Evolutionary conservation across 2,888 invertebrate genomes (phyloP).

Genomic region (Syrphus vitripennis): DNA sequence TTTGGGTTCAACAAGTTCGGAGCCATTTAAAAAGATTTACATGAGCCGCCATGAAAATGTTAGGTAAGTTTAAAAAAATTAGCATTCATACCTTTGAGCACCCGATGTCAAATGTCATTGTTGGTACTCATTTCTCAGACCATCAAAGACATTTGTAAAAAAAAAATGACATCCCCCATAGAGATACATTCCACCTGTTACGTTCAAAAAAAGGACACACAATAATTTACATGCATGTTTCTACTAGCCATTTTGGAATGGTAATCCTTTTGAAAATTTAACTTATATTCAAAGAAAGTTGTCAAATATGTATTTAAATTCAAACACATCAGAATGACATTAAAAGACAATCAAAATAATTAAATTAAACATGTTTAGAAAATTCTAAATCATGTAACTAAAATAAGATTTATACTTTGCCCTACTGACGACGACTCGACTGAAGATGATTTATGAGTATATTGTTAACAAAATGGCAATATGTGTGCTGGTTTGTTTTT

Average conservation of each 20-base stretch:
- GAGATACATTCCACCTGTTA: constrained; percentile 1
- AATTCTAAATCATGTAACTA: not conserved
- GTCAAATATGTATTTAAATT: not conserved
- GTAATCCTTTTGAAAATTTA: not conserved
- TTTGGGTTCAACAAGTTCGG: constrained; percentile 92
- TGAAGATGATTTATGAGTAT: constrained; percentile 2
- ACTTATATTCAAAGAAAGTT: not conserved
- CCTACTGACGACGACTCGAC: not conserved
- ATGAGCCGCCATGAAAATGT: constrained; percentile 98
- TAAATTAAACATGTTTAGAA: not conserved
- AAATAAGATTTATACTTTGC: not conserved
- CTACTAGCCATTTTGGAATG: not conserved
- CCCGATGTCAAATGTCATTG: not conserved
- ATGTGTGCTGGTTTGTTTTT: not conserved
- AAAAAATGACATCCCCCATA: not conserved
- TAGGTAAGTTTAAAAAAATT: constrained; percentile 84
- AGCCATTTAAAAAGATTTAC: constrained; percentile 97
- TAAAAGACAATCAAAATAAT: not conserved
- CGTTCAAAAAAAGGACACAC: not conserved
- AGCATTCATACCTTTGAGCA: not conserved
- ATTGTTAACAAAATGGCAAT: not conserved
- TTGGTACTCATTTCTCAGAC: not conserved
- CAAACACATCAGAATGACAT: not conserved
- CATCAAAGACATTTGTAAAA: not conserved
- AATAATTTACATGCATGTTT: constrained; percentile 11